A percentile compares a stretch with the other conserved stretches of the same genome.
These are phyloP conservation scores for Eurypyga helias DNA, from an alignment of 2,113 vertebrate species.

Conservation along the genomic window DNA sequence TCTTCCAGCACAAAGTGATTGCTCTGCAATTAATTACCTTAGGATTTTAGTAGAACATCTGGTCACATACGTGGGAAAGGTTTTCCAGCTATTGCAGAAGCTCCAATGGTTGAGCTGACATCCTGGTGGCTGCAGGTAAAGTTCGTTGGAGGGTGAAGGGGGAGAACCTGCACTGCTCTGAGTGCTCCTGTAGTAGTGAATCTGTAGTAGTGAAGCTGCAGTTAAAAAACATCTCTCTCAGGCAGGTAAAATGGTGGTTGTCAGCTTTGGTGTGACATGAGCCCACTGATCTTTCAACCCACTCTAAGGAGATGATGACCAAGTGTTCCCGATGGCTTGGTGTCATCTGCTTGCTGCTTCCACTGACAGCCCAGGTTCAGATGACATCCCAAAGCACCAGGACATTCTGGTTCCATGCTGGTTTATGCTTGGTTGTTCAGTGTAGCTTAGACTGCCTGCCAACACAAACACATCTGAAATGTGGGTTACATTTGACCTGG, in stretches of 20 bases:
- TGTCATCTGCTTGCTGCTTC: not conserved
- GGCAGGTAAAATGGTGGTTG: not conserved
- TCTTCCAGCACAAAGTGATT: not conserved
- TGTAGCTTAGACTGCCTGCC: not conserved
- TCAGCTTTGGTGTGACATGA: not conserved
- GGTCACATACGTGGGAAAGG: not conserved
- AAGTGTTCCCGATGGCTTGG: not conserved
- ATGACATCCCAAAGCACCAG: not conserved
- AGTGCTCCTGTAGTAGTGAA: not conserved
- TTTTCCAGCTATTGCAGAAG: not conserved
- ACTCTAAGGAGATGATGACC: accelerated
- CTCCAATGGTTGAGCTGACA: not conserved
- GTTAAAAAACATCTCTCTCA: not conserved
- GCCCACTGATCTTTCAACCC: not conserved
- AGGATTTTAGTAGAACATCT: not conserved
- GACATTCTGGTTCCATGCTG: not conserved
- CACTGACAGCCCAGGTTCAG: not conserved
- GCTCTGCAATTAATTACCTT: not conserved
- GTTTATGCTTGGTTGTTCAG: not conserved
- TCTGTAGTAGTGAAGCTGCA: not conserved
- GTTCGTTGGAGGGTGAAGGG: not conserved
- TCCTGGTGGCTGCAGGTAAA: not conserved
- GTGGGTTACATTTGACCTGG: accelerated
- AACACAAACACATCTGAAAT: not conserved
- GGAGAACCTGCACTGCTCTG: not conserved